Evolutionary conservation across 1,140 invertebrate genomes (phyloP).

Genomic region (Drosophila carrolli): DNA sequence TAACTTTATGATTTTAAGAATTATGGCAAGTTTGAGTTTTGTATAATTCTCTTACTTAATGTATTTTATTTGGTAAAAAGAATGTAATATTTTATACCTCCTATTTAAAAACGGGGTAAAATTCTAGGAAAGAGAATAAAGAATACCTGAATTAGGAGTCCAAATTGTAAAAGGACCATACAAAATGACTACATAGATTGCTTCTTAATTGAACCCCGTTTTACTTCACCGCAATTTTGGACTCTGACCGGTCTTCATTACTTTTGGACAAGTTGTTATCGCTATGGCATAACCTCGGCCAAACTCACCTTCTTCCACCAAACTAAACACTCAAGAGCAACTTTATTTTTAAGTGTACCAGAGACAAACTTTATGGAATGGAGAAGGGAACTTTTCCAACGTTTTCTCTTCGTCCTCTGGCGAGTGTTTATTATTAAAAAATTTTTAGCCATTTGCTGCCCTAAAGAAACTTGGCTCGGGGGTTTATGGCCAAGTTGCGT

Average conservation of each 20-base stretch:
- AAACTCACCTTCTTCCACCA: background rate
- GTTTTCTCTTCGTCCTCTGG: conserved; percentile 10
- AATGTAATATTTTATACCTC: background rate
- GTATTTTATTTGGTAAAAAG: background rate
- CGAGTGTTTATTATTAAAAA: conserved; percentile 76
- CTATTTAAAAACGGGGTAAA: too few species aligned
- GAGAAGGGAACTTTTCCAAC: conserved; percentile 49
- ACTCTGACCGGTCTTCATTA: conserved; percentile 32
- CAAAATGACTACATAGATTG: background rate
- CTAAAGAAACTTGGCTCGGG: conserved; percentile 50
- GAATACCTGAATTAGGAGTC: background rate
- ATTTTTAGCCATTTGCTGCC: conserved; percentile 68
- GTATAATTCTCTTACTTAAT: too few species aligned
- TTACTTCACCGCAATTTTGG: background rate
- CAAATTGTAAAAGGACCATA: background rate
- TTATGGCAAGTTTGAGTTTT: too few species aligned
- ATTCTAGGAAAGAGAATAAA: background rate
- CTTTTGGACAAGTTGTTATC: conserved; percentile 34
- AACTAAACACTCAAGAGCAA: conserved; percentile 43
- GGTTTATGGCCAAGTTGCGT: conserved; percentile 61
- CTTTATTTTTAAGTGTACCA: conserved; percentile 73
- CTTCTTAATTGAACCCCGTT: conserved; percentile 15
- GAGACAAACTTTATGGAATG: conserved; percentile 63
- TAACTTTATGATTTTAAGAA: too few species aligned
- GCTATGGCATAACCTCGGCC: conserved; percentile 22